Conservation (phyloP, 2,113 vertebrate species). For the Bubo scandiacus region DNA sequence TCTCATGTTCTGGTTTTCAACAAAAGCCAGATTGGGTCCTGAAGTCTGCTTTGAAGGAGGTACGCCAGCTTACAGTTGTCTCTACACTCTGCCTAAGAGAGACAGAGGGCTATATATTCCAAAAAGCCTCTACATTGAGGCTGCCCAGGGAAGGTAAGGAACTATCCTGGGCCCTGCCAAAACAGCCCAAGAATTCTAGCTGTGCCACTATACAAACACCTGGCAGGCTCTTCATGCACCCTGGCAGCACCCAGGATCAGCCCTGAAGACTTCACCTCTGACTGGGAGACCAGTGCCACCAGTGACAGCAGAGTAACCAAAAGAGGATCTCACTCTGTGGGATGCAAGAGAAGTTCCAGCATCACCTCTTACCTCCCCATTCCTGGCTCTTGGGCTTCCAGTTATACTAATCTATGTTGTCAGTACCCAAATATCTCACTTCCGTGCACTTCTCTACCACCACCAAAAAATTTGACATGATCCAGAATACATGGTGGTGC, state of each 20-base stretch:
- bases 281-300: background rate
- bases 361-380: rapidly evolving
- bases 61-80: background rate
- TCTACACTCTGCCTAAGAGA: background rate
- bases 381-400: background rate
- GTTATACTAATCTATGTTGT: background rate
- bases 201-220: background rate
- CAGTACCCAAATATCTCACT: background rate
- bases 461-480: background rate
- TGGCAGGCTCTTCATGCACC: background rate
- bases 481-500: background rate
- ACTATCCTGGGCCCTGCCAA: background rate
- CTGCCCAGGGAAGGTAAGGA: background rate
- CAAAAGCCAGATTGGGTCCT: background rate
- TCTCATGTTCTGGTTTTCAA: background rate
- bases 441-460: background rate
- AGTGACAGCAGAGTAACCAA: background rate
- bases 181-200: background rate
- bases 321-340: background rate
- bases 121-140: background rate
- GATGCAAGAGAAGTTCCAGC: background rate
- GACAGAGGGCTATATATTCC: background rate
- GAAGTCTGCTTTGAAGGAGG: background rate
- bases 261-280: background rate
- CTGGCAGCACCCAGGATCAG: background rate